These are phyloP conservation scores for Drosophila micromelanica DNA, from an alignment of 1,140 invertebrate species.

Conservation along the genomic window DNA sequence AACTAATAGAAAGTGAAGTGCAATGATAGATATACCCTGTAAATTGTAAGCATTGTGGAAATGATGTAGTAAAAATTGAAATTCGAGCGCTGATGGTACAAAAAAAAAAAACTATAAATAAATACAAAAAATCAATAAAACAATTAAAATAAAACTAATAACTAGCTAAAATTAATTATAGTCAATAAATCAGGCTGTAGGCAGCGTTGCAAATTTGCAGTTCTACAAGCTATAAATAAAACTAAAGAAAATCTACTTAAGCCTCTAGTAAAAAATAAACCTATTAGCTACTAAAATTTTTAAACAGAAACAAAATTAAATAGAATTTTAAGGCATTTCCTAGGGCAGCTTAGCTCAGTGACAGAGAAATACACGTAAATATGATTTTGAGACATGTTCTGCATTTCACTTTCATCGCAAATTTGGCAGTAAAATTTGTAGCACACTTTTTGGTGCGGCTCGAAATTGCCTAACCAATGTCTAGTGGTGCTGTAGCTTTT, in stretches of 20 bases:
- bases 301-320: slow-evolving; percentile 11
- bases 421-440: neutral
- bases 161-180: slow-evolving; percentile 67
- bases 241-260: slow-evolving; percentile 14
- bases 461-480: neutral
- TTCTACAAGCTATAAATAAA: slow-evolving; percentile 25
- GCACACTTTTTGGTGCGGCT: neutral
- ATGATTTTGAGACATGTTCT: neutral
- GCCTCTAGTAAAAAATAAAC: slow-evolving; percentile 35
- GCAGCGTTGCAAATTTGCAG: slow-evolving; percentile 12
- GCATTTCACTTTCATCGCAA: neutral
- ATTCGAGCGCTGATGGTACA: slow-evolving; percentile 84
- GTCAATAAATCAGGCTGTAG: slow-evolving; percentile 38
- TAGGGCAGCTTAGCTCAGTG: slow-evolving; percentile 36
- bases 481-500: too few relatives aligned
- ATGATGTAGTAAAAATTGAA: slow-evolving; percentile 58
- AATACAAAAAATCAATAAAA: neutral
- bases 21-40: slow-evolving; percentile 44
- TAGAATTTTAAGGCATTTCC: slow-evolving; percentile 38
- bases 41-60: slow-evolving; percentile 54
- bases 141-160: slow-evolving; percentile 25
- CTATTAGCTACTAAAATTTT: slow-evolving; percentile 56
- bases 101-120: slow-evolving; percentile 37
- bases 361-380: slow-evolving; percentile 36
- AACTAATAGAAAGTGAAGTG: slow-evolving; percentile 3